Conservation (phyloP, 1,140 invertebrate genomes). For the Macrobrachium nipponense region DNA sequence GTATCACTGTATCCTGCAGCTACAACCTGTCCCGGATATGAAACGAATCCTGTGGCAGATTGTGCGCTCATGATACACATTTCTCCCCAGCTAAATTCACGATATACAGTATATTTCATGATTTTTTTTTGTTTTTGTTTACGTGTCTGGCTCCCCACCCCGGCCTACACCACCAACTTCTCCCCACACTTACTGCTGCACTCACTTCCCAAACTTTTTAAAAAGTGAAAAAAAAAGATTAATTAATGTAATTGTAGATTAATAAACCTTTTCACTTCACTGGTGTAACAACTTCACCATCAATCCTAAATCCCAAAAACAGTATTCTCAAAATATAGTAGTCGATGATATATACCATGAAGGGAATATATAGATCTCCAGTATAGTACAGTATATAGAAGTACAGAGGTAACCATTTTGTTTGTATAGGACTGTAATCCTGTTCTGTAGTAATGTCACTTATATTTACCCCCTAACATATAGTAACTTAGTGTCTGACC, state of each 20-base stretch:
- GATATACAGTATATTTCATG: constrained; percentile 6
- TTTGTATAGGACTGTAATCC: too few relatives aligned
- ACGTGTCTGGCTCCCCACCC: constrained; percentile 29
- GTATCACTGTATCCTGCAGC: too few relatives aligned
- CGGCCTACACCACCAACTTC: constrained; percentile 44
- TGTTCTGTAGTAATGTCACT: too few relatives aligned
- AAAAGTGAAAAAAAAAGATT: not conserved
- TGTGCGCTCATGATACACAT: too few relatives aligned
- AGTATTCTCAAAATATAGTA: constrained; percentile 35
- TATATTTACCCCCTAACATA: too few relatives aligned
- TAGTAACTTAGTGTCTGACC: too few relatives aligned
- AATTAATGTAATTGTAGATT: constrained; percentile 3
- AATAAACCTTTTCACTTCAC: constrained; percentile 27
- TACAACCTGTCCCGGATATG: too few relatives aligned
- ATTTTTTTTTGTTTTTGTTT: not conserved
- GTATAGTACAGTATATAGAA: too few relatives aligned
- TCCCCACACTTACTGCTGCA: constrained; percentile 56
- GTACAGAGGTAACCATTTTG: too few relatives aligned
- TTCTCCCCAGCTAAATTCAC: not conserved
- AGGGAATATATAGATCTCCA: too few relatives aligned
- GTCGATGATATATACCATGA: too few relatives aligned
- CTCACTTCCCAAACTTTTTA: constrained; percentile 28
- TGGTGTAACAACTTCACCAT: constrained; percentile 47
- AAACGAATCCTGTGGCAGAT: too few relatives aligned
- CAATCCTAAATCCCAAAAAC: constrained; percentile 30